These are phyloP conservation scores for Sphaeridia pumilis DNA, from an alignment of 2,888 invertebrate genomes.

Conservation along the genomic window DNA sequence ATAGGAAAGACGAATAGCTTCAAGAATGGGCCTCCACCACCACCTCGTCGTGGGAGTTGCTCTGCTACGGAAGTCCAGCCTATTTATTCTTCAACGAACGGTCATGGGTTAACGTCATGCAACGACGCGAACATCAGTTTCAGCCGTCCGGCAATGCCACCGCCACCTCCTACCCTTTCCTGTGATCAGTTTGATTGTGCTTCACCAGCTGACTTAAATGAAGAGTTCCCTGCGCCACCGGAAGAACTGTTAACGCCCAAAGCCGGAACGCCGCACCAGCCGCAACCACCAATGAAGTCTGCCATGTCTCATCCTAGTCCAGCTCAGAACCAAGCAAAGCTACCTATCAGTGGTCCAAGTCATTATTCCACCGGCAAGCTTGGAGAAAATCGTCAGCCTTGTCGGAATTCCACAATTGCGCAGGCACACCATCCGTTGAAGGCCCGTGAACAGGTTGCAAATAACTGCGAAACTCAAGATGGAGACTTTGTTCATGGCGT, in stretches of 20 bases:
- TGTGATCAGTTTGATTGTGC: slow-evolving; percentile 21
- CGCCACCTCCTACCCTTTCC: slow-evolving; percentile 29
- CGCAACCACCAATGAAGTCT: slow-evolving; percentile 4
- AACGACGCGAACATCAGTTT: neutral
- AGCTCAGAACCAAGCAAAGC: neutral
- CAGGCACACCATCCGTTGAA: slow-evolving; percentile 5
- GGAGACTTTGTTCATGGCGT: slow-evolving; percentile 21
- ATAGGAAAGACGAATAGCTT: slow-evolving; percentile 11
- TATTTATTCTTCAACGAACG: neutral
- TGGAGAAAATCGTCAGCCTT: neutral
- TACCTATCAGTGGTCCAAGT: slow-evolving; percentile 22
- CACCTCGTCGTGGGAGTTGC: slow-evolving; percentile 28
- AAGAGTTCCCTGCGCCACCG: slow-evolving; percentile 39
- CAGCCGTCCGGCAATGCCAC: slow-evolving; percentile 19
- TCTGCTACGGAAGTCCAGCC: slow-evolving; percentile 4
- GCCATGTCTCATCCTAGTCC: neutral
- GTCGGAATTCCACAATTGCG: slow-evolving; percentile 4
- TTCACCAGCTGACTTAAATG: slow-evolving; percentile 17
- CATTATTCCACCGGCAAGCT: slow-evolving; percentile 13
- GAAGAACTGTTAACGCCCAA: slow-evolving; percentile 33
- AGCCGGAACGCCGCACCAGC: neutral
- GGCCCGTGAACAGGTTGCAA: slow-evolving; percentile 31
- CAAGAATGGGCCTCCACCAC: slow-evolving; percentile 30
- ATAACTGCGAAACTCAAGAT: slow-evolving; percentile 28
- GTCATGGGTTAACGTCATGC: neutral